Evolutionary conservation across 2,113 vertebrate species (phyloP).

Genomic region (Polyodon spathula): DNA sequence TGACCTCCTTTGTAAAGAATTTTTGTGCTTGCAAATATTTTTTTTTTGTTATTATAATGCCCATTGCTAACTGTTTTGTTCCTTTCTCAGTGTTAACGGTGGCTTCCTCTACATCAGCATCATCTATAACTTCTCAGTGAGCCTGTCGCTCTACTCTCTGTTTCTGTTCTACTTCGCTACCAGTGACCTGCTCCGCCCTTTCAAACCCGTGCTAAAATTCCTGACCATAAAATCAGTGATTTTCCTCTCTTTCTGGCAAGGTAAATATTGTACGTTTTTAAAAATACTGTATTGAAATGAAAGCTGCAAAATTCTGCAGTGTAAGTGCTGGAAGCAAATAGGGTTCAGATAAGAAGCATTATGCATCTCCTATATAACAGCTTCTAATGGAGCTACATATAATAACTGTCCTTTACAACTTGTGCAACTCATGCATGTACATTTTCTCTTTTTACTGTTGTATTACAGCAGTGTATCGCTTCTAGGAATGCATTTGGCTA

Average conservation of each 20-base stretch:
- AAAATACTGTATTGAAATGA: neutral
- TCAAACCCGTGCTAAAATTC: slow-evolving; percentile 86
- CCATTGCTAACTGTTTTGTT: slow-evolving; percentile 6
- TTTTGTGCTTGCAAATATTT: neutral
- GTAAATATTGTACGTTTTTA: slow-evolving; percentile 33
- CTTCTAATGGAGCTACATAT: too few relatives aligned
- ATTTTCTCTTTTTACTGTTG: too few relatives aligned
- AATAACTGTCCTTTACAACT: too few relatives aligned
- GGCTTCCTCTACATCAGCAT: slow-evolving; percentile 92
- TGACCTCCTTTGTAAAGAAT: too few relatives aligned
- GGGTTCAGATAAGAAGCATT: too few relatives aligned
- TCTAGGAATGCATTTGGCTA: too few relatives aligned
- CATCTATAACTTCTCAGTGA: slow-evolving; percentile 88
- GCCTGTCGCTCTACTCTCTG: slow-evolving; percentile 82
- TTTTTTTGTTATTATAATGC: too few relatives aligned
- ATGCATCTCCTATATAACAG: too few relatives aligned
- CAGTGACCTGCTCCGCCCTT: slow-evolving; percentile 79
- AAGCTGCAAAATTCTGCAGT: neutral
- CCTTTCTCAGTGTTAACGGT: slow-evolving; percentile 60
- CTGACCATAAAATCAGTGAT: slow-evolving; percentile 93
- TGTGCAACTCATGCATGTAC: too few relatives aligned
- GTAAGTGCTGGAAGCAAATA: neutral
- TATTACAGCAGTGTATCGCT: too few relatives aligned
- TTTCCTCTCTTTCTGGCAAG: slow-evolving; percentile 97
- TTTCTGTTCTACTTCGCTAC: slow-evolving; percentile 92